Base-by-base conservation (phyloP, 2,888 invertebrate species). In the Criorhina ranunculi region DNA sequence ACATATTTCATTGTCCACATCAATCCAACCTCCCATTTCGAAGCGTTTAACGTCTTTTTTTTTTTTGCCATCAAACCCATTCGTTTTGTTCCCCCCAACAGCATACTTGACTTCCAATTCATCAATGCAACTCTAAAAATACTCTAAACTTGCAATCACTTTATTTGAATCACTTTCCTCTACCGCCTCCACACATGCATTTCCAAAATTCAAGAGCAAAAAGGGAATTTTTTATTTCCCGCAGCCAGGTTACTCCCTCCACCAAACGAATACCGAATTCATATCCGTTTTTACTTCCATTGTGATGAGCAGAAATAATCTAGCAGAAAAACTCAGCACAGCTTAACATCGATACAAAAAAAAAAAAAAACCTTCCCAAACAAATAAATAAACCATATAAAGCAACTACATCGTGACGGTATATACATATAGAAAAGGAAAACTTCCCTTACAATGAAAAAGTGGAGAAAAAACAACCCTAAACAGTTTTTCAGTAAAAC, bases 321-420 rank as follows among this genome's bases (percentile, higher is more conserved):
- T 72, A 49, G 5, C 29, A 44, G 44, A 70, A 72, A 79, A 79
- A 72, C 70, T 59, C 66, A 66, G 17, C 66, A 59, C 35, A 44
- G 40, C 57, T 35, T 70, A 59, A 72, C 72, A 70, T 64, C 33
- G 44, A 67, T 66, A 72, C 72, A 76, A 77, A 77, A 82, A 46
- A n/a, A n/a, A n/a, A n/a, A n/a, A n/a, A n/a, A n/a, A n/a, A n/a
- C n/a, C 62, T 55, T 9, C 62, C 35, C 51, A 76, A 72, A 82
- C 70, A 82, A 78, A 82, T 78, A 82, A 78, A 72, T 78, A 82
- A 82, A 78, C 77, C 78, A 78, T 77, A 77, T 62, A 82, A 66
- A 82, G 78, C 46, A 70, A 59, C n/a, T 77, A 72, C 72, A 82
- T 78, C 82, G 72, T 66, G 46, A 11, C 37, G 37, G 66, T 59